A percentile compares a stretch with the other conserved stretches of the same genome.
Conservation (phyloP, 2,113 vertebrate species). For the Neogale vison region DNA sequence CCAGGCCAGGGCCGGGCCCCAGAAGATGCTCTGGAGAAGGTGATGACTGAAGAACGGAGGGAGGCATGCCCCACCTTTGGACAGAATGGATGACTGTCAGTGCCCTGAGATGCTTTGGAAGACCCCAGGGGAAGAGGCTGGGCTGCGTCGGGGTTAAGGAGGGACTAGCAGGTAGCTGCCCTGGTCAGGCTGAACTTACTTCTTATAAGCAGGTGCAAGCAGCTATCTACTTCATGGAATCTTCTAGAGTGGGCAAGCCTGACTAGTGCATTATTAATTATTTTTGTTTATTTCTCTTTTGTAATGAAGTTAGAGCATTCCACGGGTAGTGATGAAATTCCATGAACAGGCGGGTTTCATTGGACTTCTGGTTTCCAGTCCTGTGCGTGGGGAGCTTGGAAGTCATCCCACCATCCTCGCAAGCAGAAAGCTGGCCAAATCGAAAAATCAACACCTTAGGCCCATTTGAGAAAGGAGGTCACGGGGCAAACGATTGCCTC, state of each 20-base stretch:
- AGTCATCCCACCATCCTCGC: neutral
- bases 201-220: neutral
- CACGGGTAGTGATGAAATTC: neutral
- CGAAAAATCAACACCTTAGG: neutral
- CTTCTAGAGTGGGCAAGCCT: neutral
- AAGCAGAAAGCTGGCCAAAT: neutral
- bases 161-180: neutral
- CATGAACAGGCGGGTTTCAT: neutral
- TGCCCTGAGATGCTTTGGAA: neutral
- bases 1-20: neutral
- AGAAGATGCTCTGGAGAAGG: neutral
- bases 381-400: neutral
- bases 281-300: neutral
- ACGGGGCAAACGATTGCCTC: fast-evolving
- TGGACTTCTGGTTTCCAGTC: neutral
- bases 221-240: neutral
- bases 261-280: neutral
- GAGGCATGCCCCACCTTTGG: neutral
- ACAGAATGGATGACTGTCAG: neutral
- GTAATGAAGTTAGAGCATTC: neutral
- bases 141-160: neutral
- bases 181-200: neutral
- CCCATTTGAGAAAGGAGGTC: neutral
- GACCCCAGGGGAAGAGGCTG: neutral
- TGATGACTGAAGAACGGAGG: neutral